Percentiles rank a stretch among this genome's conserved stretches.
phyloP scores from a whole-genome alignment of 1,140 invertebrate genomes.

The Magallana ariakensis region DNA sequence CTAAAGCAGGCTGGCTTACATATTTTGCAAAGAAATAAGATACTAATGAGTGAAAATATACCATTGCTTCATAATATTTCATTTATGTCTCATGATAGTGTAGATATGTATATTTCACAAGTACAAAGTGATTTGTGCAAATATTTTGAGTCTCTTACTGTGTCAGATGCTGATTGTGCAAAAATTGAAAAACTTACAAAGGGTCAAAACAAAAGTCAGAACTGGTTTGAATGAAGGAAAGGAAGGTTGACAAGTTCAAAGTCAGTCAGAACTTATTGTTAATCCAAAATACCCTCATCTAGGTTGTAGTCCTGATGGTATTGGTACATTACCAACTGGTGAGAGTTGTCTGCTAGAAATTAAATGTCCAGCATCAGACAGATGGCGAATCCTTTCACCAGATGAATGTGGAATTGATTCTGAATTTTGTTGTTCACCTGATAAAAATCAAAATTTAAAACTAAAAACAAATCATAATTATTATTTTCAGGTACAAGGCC shows the following conservation, averaged over 20 bases:
- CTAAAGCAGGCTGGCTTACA: background rate
- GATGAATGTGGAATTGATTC: no score
- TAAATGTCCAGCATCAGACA: slow-evolving; percentile 33
- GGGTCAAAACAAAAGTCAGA: no score
- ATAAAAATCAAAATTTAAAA: no score
- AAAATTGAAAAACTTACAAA: no score
- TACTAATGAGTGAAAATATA: background rate
- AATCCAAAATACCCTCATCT: slow-evolving; percentile 32
- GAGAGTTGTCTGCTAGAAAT: slow-evolving; percentile 29
- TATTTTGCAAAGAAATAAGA: background rate
- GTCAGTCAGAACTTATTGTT: slow-evolving; percentile 39
- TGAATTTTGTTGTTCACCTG: no score
- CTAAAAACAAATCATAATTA: no score
- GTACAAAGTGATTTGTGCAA: slow-evolving; percentile 5
- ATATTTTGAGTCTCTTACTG: no score
- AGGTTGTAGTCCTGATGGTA: slow-evolving; percentile 47
- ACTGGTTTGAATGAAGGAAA: no score
- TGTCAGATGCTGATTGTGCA: no score
- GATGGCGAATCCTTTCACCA: no score
- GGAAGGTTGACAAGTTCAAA: no score
- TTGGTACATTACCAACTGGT: slow-evolving; percentile 14
- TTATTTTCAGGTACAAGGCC: no score
- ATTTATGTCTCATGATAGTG: background rate
- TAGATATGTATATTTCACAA: background rate
- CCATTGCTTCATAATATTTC: slow-evolving; percentile 31